phyloP scores from a whole-genome alignment of 2,888 invertebrate genomes.

The Tenthredo notha region DNA sequence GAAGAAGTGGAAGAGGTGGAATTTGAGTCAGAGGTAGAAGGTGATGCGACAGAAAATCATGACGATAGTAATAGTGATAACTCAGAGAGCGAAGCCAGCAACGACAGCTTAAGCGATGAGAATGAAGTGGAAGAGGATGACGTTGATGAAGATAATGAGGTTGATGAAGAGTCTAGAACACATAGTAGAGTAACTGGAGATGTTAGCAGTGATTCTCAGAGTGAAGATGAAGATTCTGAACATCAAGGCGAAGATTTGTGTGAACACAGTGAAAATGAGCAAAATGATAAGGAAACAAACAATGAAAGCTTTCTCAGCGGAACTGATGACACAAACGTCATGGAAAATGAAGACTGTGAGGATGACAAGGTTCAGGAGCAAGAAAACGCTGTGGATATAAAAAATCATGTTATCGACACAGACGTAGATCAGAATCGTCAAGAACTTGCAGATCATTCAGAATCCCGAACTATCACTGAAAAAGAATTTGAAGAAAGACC shows the following conservation, averaged over 20 bases:
- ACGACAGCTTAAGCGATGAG: conserved; percentile 62
- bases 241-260: conserved; percentile 16
- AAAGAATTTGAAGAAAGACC: conserved; percentile 37
- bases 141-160: conserved; percentile 49
- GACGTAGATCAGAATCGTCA: conserved; percentile 63
- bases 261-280: conserved; percentile 32
- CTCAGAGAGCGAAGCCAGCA: conserved; percentile 61
- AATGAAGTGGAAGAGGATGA: conserved; percentile 58
- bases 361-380: background rate
- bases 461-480: background rate
- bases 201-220: conserved; percentile 67
- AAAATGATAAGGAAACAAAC: conserved; percentile 12
- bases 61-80: conserved; percentile 64
- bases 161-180: conserved; percentile 62
- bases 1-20: conserved; percentile 58
- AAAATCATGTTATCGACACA: background rate
- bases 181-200: conserved; percentile 64
- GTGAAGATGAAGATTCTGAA: conserved; percentile 57
- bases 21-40: conserved; percentile 64
- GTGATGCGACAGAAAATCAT: conserved; percentile 61
- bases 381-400: background rate
- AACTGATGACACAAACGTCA: conserved; percentile 19
- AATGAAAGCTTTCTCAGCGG: conserved; percentile 15
- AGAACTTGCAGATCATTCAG: conserved; percentile 53
- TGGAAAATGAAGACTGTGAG: conserved; percentile 17